phyloP scores from a whole-genome alignment of 37 sponge, comb jelly and placozoan species.

The Axinella damicornis region DNA sequence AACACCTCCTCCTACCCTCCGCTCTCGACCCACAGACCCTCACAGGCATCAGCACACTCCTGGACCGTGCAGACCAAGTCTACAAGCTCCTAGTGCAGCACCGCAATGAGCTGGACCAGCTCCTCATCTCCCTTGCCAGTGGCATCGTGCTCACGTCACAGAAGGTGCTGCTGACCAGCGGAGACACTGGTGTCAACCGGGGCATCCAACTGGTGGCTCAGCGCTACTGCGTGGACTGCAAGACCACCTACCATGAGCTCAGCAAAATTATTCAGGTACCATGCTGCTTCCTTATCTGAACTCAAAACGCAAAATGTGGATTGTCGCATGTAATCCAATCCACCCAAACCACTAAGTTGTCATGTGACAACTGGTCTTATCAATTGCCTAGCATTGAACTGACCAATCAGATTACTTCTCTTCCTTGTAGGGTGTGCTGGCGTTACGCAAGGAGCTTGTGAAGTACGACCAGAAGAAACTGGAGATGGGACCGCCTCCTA shows the following conservation, averaged over 20 bases:
- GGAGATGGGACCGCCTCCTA: slow-evolving; percentile 13
- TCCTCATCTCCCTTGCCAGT: slow-evolving; percentile 62
- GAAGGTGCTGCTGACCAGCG: no score
- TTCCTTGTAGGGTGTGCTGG: slow-evolving; percentile 58
- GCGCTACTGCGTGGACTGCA: slow-evolving; percentile 84
- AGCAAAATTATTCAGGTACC: slow-evolving; percentile 74
- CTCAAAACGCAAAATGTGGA: no score
- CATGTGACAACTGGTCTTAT: no score
- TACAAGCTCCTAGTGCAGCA: slow-evolving; percentile 82
- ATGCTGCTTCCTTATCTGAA: no score
- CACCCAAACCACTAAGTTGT: no score
- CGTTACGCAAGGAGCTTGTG: slow-evolving; percentile 83
- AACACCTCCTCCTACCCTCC: not conserved
- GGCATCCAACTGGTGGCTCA: slow-evolving; percentile 84
- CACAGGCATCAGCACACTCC: slow-evolving; percentile 73
- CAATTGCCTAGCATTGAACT: not conserved
- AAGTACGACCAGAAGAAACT: slow-evolving; percentile 81
- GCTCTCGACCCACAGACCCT: slow-evolving; percentile 50
- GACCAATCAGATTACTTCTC: not conserved
- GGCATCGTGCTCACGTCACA: slow-evolving; percentile 1
- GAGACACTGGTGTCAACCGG: slow-evolving; percentile 61
- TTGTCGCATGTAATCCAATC: no score
- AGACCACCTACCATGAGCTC: slow-evolving; percentile 76
- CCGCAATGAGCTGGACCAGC: slow-evolving; percentile 78
- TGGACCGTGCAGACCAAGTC: slow-evolving; percentile 83